These are phyloP conservation scores for Spea hammondii DNA, from an alignment of 2,797 vertebrate genomes.

Conservation along the genomic window DNA sequence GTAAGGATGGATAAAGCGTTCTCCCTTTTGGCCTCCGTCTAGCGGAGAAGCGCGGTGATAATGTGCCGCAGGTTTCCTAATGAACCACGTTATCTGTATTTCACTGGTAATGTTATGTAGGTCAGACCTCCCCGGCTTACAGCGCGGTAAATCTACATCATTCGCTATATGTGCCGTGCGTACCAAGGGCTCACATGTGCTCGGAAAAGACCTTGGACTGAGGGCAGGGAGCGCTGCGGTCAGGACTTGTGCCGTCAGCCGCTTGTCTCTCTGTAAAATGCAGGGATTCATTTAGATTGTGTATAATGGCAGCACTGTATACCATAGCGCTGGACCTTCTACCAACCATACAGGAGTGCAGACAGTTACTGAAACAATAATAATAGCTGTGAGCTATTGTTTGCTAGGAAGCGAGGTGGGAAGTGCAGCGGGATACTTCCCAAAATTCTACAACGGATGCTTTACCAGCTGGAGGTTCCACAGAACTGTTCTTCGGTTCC, in stretches of 20 bases:
- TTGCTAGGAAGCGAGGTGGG: too few relatives aligned
- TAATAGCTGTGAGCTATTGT: too few relatives aligned
- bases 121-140: slow-evolving; percentile 46
- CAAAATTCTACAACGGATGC: too few relatives aligned
- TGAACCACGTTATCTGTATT: slow-evolving; percentile 33
- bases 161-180: slow-evolving; percentile 34
- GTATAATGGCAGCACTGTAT: too few relatives aligned
- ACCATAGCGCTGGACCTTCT: too few relatives aligned
- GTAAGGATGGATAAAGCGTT: background rate
- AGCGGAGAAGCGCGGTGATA: slow-evolving; percentile 2
- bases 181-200: slow-evolving; percentile 11
- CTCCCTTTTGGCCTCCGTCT: slow-evolving; percentile 10
- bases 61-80: slow-evolving; percentile 15
- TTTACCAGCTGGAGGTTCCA: too few relatives aligned
- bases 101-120: slow-evolving; percentile 50
- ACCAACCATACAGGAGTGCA: too few relatives aligned
- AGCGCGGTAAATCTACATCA: slow-evolving; percentile 57
- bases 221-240: background rate
- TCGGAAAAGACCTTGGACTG: slow-evolving; percentile 14
- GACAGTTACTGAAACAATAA: too few relatives aligned
- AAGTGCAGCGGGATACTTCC: too few relatives aligned
- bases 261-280: background rate
- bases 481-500: too few relatives aligned
- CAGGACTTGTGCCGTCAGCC: background rate
- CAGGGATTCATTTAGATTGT: background rate